Conservation (phyloP, 1,140 invertebrate species). For the Frieseomelitta varia region DNA sequence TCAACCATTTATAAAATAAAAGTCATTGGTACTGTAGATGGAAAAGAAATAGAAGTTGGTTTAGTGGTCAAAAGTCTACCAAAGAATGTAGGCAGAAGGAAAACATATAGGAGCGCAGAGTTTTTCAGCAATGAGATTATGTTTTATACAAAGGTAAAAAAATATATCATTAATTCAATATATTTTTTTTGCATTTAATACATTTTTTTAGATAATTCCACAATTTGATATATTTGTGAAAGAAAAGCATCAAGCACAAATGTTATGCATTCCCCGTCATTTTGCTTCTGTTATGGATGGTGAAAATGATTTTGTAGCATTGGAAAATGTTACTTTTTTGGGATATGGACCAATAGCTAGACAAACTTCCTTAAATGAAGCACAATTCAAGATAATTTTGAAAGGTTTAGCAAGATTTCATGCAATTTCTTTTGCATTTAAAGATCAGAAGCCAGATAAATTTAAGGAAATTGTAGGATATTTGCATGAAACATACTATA, state of each 20-base stretch:
- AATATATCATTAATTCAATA: slow-evolving; percentile 72
- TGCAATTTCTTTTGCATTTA: slow-evolving; percentile 86
- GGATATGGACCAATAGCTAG: slow-evolving; percentile 82
- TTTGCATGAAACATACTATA: slow-evolving; percentile 84
- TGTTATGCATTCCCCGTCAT: slow-evolving; percentile 79
- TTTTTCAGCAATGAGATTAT: slow-evolving; percentile 87
- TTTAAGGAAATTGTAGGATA: slow-evolving; percentile 80
- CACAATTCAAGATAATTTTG: slow-evolving; percentile 82
- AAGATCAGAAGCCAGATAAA: slow-evolving; percentile 84
- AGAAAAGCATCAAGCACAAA: slow-evolving; percentile 60
- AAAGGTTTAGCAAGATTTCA: slow-evolving; percentile 86
- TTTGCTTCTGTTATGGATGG: slow-evolving; percentile 84
- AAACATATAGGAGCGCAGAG: slow-evolving; percentile 85
- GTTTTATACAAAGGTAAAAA: slow-evolving; percentile 84
- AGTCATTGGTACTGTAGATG: slow-evolving; percentile 78
- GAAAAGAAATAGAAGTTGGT: slow-evolving; percentile 73
- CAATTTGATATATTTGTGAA: slow-evolving; percentile 71
- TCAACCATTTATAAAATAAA: slow-evolving; percentile 84
- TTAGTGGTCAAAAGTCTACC: slow-evolving; percentile 86
- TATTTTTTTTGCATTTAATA: slow-evolving; percentile 15
- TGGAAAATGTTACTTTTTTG: slow-evolving; percentile 85
- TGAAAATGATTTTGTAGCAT: slow-evolving; percentile 85
- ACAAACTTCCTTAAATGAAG: slow-evolving; percentile 82
- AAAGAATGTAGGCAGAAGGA: slow-evolving; percentile 83
- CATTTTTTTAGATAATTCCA: slow-evolving; percentile 69